phyloP scores from a whole-genome alignment of 2,888 invertebrate genomes.

The Amiota minor region DNA sequence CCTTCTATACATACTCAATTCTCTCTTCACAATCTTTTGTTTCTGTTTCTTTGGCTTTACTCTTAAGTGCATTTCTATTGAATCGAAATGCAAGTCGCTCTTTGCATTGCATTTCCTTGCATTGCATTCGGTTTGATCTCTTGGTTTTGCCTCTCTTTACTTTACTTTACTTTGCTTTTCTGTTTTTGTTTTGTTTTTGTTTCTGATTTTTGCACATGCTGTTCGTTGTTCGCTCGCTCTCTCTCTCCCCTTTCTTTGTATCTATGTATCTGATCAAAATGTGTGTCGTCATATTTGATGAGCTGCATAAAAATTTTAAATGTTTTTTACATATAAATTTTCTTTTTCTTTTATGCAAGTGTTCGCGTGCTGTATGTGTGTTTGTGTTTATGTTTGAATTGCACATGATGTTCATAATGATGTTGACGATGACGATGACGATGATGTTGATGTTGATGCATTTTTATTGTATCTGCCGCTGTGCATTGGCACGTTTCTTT shows the following conservation, averaged over 20 bases:
- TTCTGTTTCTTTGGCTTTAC: no score
- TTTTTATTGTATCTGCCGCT: slow-evolving; percentile 13
- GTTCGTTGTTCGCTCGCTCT: not conserved
- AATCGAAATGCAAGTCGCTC: no score
- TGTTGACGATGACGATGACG: not conserved
- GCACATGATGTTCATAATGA: slow-evolving; percentile 14
- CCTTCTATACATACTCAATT: no score
- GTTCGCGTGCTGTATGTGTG: not conserved
- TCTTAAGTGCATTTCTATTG: slow-evolving; percentile 10
- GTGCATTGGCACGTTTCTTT: slow-evolving; percentile 19
- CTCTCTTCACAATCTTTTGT: no score
- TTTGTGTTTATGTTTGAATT: slow-evolving; percentile 16
- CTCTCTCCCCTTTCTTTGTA: not conserved
- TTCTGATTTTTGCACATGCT: not conserved
- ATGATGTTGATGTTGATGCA: slow-evolving; percentile 36
- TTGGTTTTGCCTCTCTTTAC: not conserved
- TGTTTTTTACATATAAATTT: not conserved
- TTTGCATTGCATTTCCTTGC: slow-evolving; percentile 28
- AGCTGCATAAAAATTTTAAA: slow-evolving; percentile 15
- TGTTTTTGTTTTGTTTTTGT: not conserved
- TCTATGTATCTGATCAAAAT: slow-evolving; percentile 7
- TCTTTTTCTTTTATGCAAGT: not conserved
- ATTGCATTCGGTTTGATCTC: not conserved
- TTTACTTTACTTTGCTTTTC: not conserved
- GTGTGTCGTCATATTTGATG: slow-evolving; percentile 26